Percentiles rank a stretch among this genome's conserved stretches.
phyloP scores from a whole-genome alignment of 1,140 invertebrate species.

The Pogonomyrmex californicus region DNA sequence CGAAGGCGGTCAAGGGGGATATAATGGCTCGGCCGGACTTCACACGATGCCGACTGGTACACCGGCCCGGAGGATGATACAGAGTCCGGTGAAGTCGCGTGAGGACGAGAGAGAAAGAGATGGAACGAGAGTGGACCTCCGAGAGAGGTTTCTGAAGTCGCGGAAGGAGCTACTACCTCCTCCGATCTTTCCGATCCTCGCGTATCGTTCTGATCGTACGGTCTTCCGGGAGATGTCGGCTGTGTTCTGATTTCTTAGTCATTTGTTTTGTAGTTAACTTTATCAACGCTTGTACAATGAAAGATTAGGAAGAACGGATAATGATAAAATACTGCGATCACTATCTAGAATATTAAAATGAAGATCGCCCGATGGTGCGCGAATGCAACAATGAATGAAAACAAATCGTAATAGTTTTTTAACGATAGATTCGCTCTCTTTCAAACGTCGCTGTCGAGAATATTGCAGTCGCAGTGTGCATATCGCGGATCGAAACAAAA shows the following conservation, averaged over 20 bases:
- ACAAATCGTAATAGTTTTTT: constrained; percentile 31
- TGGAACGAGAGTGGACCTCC: constrained; percentile 77
- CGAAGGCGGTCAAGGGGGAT: constrained; percentile 82
- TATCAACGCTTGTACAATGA: constrained; percentile 10
- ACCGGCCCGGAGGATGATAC: constrained; percentile 83
- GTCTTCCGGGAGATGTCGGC: constrained; percentile 48
- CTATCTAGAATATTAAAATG: background rate
- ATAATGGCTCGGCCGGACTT: constrained; percentile 86
- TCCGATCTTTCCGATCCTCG: constrained; percentile 32
- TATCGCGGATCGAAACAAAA: constrained; percentile 31
- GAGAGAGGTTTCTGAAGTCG: constrained; percentile 71
- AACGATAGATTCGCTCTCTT: background rate
- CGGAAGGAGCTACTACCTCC: constrained; percentile 68
- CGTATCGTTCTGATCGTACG: constrained; percentile 27
- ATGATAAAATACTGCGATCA: background rate
- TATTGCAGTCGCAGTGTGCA: constrained; percentile 9
- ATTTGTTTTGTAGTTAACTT: background rate
- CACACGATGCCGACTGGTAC: constrained; percentile 86
- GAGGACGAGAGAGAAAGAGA: constrained; percentile 44
- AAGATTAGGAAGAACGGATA: background rate
- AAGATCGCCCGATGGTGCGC: background rate
- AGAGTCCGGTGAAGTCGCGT: constrained; percentile 71
- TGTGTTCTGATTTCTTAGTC: constrained; percentile 22
- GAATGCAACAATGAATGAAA: background rate
- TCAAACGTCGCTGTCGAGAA: background rate